These are phyloP conservation scores for Eubucco bourcierii DNA, from an alignment of 2,113 vertebrate species.

Conservation along the genomic window DNA sequence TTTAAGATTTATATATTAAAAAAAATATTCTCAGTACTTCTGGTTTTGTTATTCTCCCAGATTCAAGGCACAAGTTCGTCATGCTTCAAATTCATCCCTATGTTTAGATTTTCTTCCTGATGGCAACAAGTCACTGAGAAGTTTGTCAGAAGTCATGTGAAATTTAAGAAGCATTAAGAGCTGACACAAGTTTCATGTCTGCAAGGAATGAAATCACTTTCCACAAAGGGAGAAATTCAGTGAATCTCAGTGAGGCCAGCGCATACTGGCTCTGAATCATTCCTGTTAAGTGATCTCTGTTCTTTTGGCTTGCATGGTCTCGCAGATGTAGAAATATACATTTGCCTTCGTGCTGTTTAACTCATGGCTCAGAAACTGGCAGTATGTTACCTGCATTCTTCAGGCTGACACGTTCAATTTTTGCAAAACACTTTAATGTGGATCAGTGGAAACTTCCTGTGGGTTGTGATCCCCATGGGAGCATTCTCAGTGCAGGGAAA, in stretches of 20 bases:
- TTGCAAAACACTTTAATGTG: accelerated
- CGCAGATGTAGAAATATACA: not conserved
- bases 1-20: conserved; percentile 30
- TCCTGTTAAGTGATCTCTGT: conserved; percentile 4
- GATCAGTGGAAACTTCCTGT: not conserved
- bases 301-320: not conserved
- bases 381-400: not conserved
- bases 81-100: conserved; percentile 4
- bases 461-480: not conserved
- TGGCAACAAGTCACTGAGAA: not conserved
- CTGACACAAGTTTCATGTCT: conserved; percentile 38
- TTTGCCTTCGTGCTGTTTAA: not conserved
- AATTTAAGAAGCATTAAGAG: conserved; percentile 52
- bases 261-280: not conserved
- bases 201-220: conserved; percentile 50
- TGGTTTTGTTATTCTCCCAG: conserved; percentile 16
- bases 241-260: not conserved
- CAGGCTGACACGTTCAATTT: not conserved
- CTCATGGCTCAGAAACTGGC: not conserved
- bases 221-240: not conserved
- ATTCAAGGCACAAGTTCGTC: not conserved
- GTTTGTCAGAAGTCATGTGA: conserved; percentile 6
- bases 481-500: not conserved
- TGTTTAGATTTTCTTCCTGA: not conserved
- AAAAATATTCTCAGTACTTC: conserved; percentile 5